Percentiles rank a stretch among this genome's conserved stretches.
Evolutionary conservation across 2,888 invertebrate genomes (phyloP).

Genomic region (Alentia gelatinosa): DNA sequence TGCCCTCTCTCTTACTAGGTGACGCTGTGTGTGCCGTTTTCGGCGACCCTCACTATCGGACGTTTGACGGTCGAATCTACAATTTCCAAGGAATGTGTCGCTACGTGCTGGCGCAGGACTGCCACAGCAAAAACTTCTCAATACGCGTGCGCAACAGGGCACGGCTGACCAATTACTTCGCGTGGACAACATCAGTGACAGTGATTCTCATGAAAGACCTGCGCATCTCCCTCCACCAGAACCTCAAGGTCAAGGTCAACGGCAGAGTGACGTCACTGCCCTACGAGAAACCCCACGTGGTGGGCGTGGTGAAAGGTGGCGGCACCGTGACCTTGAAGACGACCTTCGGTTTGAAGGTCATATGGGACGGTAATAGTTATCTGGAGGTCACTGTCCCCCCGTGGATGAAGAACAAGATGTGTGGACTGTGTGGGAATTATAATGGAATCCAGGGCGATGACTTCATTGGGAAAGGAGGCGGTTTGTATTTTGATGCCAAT

Average conservation of each 20-base stretch:
- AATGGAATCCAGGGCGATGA: slow-evolving; percentile 93
- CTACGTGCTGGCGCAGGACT: slow-evolving; percentile 93
- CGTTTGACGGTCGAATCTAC: slow-evolving; percentile 96
- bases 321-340: slow-evolving; percentile 80
- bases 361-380: slow-evolving; percentile 97
- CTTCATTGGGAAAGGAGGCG: slow-evolving; percentile 82
- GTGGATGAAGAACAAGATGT: slow-evolving; percentile 81
- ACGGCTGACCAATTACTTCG: slow-evolving; percentile 89
- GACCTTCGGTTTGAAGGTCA: slow-evolving; percentile 87
- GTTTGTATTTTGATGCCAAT: slow-evolving; percentile 85
- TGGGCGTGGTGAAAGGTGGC: slow-evolving; percentile 74
- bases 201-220: slow-evolving; percentile 82
- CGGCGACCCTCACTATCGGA: slow-evolving; percentile 96
- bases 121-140: slow-evolving; percentile 86
- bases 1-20: slow-evolving; percentile 81
- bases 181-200: slow-evolving; percentile 92
- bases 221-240: slow-evolving; percentile 86
- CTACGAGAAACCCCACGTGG: slow-evolving; percentile 7
- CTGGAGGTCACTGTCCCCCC: slow-evolving; percentile 87
- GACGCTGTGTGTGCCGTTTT: slow-evolving; percentile 96
- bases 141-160: slow-evolving; percentile 95
- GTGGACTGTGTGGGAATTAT: slow-evolving; percentile 97
- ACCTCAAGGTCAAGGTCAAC: slow-evolving; percentile 91
- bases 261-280: slow-evolving; percentile 74
- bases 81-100: slow-evolving; percentile 91